A percentile compares a stretch with the other conserved stretches of the same genome.
Conservation (phyloP, 2,113 vertebrate genomes). For the Raja brachyura region DNA sequence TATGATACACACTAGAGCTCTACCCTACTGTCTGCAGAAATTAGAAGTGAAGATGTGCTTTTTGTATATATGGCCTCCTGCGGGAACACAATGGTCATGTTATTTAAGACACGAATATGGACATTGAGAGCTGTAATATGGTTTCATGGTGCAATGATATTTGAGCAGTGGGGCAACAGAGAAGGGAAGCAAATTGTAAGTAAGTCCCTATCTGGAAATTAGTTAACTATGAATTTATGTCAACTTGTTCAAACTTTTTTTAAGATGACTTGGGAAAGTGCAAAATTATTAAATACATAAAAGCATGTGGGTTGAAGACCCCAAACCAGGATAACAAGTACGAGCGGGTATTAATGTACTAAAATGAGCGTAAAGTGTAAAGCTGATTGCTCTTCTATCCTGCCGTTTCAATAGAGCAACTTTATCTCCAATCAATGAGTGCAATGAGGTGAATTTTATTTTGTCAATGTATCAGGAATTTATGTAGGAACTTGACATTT, state of each 20-base stretch:
- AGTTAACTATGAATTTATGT: background rate
- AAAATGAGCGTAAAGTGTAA: background rate
- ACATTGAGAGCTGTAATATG: background rate
- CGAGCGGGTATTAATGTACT: background rate
- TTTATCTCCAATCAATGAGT: background rate
- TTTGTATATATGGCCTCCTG: background rate
- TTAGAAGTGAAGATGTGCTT: background rate
- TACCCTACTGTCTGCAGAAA: background rate
- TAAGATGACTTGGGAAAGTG: background rate
- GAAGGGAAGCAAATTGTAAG: background rate
- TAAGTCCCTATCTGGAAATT: background rate
- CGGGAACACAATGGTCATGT: background rate
- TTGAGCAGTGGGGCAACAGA: background rate
- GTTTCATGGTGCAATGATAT: background rate
- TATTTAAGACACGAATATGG: background rate
- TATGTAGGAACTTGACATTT: background rate
- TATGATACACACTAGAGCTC: background rate
- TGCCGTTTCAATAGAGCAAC: background rate
- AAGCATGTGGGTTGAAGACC: background rate
- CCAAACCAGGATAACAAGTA: background rate
- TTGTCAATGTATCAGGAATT: conserved; percentile 10
- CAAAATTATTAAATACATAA: background rate
- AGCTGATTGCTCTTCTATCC: background rate
- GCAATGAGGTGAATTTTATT: background rate
- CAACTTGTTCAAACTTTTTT: background rate